A percentile compares a stretch with the other conserved stretches of the same genome.
Conservation (phyloP, 2,797 vertebrate species). For the Micropoecilia bifurca region DNA sequence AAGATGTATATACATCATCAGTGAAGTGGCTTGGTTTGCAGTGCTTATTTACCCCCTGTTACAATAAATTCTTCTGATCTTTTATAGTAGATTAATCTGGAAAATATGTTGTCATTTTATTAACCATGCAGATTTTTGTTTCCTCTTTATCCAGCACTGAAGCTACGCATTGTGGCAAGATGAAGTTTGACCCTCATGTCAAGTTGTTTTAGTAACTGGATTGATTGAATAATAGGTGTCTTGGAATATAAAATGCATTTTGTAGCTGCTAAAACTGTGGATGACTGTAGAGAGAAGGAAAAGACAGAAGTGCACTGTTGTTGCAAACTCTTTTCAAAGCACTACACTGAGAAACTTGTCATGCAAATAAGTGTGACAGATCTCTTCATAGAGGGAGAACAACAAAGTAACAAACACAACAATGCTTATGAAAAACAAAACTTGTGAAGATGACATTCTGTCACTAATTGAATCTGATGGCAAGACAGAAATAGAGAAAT, state of each 20-base stretch:
- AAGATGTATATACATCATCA: not conserved
- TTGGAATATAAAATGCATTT: not conserved
- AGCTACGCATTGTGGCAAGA: not conserved
- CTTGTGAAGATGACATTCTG: slow-evolving; percentile 73
- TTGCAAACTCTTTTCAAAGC: slow-evolving; percentile 55
- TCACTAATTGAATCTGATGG: slow-evolving; percentile 77
- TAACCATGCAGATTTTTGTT: not conserved
- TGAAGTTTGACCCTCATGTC: not conserved
- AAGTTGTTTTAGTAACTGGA: not conserved
- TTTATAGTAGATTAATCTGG: not conserved
- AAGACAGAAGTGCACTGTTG: slow-evolving; percentile 11
- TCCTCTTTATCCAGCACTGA: not conserved
- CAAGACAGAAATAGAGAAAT: slow-evolving; percentile 76
- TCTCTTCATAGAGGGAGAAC: slow-evolving; percentile 68
- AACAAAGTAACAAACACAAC: slow-evolving; percentile 76
- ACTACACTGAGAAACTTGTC: slow-evolving; percentile 70
- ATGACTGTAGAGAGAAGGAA: not conserved
- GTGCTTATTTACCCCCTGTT: not conserved
- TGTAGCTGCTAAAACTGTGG: not conserved
- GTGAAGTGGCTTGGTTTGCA: not conserved
- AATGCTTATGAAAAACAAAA: slow-evolving; percentile 76
- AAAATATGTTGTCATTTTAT: not conserved
- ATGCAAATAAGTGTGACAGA: slow-evolving; percentile 77
- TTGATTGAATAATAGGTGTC: not conserved
- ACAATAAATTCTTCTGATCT: not conserved